Conservation (phyloP, 2,888 invertebrate genomes). For the Meliscaeva auricollis region DNA sequence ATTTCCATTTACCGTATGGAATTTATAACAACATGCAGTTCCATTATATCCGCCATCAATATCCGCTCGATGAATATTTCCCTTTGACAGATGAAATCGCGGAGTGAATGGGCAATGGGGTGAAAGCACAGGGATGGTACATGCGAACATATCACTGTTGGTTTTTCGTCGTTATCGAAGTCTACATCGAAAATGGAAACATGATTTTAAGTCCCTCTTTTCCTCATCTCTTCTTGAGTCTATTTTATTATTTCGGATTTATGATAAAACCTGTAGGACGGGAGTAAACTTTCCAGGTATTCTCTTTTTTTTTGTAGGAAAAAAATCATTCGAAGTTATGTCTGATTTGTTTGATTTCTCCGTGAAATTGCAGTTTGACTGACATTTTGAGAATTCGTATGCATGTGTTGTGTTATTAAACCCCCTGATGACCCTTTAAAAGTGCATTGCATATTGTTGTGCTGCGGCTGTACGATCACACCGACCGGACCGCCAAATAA, state of each 20-base stretch:
- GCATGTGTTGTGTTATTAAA: too few relatives aligned
- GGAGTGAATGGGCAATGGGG: neutral
- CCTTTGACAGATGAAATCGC: conserved; percentile 62
- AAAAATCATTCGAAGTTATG: neutral
- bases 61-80: conserved; percentile 76
- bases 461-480: conserved; percentile 47
- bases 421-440: neutral
- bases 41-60: conserved; percentile 75
- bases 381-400: neutral
- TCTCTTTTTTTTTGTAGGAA: neutral
- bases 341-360: neutral
- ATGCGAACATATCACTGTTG: neutral
- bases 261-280: conserved; percentile 13
- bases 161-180: neutral
- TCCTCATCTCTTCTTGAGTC: neutral
- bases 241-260: conserved; percentile 29
- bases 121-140: neutral
- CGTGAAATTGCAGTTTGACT: too few relatives aligned
- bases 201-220: neutral
- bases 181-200: conserved; percentile 52
- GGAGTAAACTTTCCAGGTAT: neutral
- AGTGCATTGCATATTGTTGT: conserved; percentile 42
- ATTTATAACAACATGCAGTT: conserved; percentile 72
- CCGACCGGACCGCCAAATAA: conserved; percentile 38
- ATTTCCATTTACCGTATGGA: conserved; percentile 63